These are phyloP conservation scores for Nomada fucata DNA, from an alignment of 2,888 invertebrate species.

Conservation along the genomic window DNA sequence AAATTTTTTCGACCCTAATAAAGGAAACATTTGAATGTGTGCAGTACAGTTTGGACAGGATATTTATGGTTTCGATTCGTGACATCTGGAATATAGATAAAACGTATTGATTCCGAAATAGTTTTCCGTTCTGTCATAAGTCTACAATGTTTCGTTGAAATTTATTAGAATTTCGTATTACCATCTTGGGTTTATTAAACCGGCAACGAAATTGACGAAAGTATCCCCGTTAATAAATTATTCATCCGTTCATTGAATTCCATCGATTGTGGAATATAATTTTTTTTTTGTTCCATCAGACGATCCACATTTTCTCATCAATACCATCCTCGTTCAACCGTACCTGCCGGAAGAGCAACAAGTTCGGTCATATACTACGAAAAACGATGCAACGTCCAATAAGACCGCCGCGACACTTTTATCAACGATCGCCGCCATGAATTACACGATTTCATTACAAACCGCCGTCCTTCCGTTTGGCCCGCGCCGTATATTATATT, in stretches of 20 bases:
- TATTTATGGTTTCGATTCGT: neutral
- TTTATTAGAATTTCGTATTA: neutral
- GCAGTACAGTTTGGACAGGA: neutral
- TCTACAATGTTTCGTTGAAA: neutral
- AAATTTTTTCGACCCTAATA: neutral
- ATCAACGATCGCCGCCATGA: neutral
- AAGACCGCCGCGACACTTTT: neutral
- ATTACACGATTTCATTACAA: constrained; percentile 9
- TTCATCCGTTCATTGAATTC: neutral
- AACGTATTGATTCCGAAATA: too few relatives aligned
- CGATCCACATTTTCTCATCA: neutral
- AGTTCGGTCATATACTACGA: neutral
- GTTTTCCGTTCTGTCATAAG: too few relatives aligned
- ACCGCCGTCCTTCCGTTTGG: neutral
- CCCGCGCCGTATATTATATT: constrained; percentile 3
- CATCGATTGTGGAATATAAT: neutral
- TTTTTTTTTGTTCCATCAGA: too few relatives aligned
- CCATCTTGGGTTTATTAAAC: neutral
- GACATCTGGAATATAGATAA: too few relatives aligned
- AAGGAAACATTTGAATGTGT: neutral
- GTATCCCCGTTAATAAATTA: neutral
- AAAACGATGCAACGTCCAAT: neutral
- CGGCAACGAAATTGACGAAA: neutral
- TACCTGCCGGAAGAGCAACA: neutral
- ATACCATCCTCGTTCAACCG: neutral